These are phyloP conservation scores for Smithornis capensis DNA, from an alignment of 2,113 vertebrate species.

Conservation along the genomic window DNA sequence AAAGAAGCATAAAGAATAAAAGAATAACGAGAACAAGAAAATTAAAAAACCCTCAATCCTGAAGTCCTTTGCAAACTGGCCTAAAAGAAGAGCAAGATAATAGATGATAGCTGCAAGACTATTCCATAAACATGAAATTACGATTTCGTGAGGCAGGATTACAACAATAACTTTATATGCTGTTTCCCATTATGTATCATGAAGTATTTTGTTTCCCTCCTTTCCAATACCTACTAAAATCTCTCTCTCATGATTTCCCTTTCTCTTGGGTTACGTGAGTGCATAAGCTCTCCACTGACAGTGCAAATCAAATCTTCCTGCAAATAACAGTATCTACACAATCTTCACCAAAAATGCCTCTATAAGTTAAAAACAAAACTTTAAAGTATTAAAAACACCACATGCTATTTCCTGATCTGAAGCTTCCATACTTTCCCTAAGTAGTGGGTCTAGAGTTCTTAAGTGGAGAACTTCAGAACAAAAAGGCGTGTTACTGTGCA, in stretches of 20 bases:
- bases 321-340: neutral
- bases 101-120: neutral
- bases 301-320: neutral
- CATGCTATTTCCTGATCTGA: neutral
- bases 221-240: neutral
- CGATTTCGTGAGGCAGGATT: neutral
- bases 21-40: neutral
- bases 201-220: neutral
- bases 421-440: neutral
- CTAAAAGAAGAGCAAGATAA: neutral
- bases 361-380: neutral
- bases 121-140: neutral
- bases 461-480: neutral
- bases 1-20: neutral
- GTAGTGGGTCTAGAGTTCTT: neutral
- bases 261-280: neutral
- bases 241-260: neutral
- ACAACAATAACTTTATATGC: neutral
- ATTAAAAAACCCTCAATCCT: fast-evolving
- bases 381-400: neutral
- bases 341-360: neutral
- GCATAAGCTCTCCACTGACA: neutral
- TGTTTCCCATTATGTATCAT: neutral
- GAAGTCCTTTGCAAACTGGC: neutral
- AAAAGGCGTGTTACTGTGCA: neutral